Conservation (phyloP, 1,140 invertebrate genomes). For the Uloborus diversus region DNA sequence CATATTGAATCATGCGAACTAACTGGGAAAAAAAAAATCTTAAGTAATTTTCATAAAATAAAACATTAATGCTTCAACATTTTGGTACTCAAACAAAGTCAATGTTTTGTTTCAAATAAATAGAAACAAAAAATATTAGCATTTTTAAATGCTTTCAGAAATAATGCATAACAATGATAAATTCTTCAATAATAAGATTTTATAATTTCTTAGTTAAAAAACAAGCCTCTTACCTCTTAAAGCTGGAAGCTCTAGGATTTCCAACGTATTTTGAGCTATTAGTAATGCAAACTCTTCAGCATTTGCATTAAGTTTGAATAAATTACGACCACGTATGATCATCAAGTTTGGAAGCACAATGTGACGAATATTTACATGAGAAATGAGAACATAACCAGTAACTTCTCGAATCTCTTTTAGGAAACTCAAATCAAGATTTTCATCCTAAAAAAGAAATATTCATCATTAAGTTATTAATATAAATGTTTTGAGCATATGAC, state of each 20-base stretch:
- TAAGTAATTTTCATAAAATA: no score
- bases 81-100: no score
- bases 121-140: no score
- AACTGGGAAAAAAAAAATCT: no score
- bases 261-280: constrained; percentile 86
- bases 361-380: constrained; percentile 85
- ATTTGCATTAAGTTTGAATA: constrained; percentile 86
- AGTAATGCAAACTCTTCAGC: constrained; percentile 86
- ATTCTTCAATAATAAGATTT: no score
- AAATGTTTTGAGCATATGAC: no score
- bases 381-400: constrained; percentile 95
- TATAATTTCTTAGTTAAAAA: no score
- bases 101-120: no score
- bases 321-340: constrained; percentile 91
- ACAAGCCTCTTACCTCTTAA: constrained; percentile 77
- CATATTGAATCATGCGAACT: no score
- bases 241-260: constrained; percentile 89
- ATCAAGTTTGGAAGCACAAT: constrained; percentile 89
- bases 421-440: constrained; percentile 87
- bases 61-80: no score
- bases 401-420: constrained; percentile 93
- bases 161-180: no score
- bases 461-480: not conserved
- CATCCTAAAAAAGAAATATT: constrained; percentile 67
- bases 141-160: no score